A percentile compares a stretch with the other conserved stretches of the same genome.
These are phyloP conservation scores for Tetramorium bicarinatum DNA, from an alignment of 2,888 invertebrate genomes.

Conservation along the genomic window DNA sequence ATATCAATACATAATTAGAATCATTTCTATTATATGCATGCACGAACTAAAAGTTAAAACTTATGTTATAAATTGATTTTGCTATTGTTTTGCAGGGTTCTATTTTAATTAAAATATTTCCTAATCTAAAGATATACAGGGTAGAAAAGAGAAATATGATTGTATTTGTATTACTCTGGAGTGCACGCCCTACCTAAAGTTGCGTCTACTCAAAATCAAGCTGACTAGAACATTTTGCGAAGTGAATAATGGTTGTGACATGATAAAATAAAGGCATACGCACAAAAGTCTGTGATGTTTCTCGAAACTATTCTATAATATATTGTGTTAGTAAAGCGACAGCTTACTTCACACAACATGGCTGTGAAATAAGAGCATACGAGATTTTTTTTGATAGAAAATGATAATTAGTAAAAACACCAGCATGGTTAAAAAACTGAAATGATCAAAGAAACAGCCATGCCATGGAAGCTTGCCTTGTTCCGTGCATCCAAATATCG, in stretches of 20 bases:
- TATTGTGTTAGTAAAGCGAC: slow-evolving; percentile 80
- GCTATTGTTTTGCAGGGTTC: neutral
- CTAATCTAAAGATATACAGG: neutral
- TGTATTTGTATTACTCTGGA: slow-evolving; percentile 25
- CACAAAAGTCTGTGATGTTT: slow-evolving; percentile 2
- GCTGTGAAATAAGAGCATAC: slow-evolving; percentile 83
- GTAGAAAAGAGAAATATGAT: neutral
- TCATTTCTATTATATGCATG: slow-evolving; percentile 11
- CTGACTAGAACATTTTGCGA: slow-evolving; percentile 27
- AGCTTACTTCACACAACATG: slow-evolving; percentile 86
- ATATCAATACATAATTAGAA: neutral
- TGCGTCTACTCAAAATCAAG: slow-evolving; percentile 41
- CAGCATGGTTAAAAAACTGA: slow-evolving; percentile 68
- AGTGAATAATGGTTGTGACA: slow-evolving; percentile 5
- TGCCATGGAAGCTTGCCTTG: slow-evolving; percentile 87
- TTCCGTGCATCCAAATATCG: slow-evolving; percentile 78
- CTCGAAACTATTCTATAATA: slow-evolving; percentile 40
- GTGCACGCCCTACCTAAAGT: slow-evolving; percentile 58
- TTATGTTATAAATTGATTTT: neutral
- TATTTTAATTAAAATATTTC: neutral
- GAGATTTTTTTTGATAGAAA: slow-evolving; percentile 67
- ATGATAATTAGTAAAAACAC: slow-evolving; percentile 78
- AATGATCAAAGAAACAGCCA: slow-evolving; percentile 82
- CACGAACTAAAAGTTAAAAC: neutral
- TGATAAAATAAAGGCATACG: slow-evolving; percentile 27